Percentiles rank a stretch among this genome's conserved stretches.
These are phyloP conservation scores for Sebastiscus albofasciatus DNA, from an alignment of 2,797 vertebrate species.

Conservation along the genomic window DNA sequence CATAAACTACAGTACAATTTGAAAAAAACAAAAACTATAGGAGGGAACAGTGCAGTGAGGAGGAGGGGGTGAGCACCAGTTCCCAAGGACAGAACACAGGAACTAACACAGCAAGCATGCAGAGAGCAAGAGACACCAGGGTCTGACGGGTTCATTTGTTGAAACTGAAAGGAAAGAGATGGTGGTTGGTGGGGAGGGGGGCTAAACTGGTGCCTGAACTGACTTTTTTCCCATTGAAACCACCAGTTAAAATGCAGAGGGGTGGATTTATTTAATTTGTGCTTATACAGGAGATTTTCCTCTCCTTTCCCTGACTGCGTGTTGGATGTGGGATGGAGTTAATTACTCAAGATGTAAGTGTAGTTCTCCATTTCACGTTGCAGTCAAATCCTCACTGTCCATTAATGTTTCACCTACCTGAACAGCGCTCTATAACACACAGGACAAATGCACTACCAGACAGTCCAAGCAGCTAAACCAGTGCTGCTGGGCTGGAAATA, in stretches of 20 bases:
- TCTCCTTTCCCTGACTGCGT: background rate
- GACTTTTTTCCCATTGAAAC: background rate
- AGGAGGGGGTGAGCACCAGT: constrained; percentile 14
- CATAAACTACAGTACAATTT: constrained; percentile 80
- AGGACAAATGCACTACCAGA: background rate
- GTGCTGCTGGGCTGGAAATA: background rate
- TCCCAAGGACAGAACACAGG: constrained; percentile 75
- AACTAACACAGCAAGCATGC: constrained; percentile 86
- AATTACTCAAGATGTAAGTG: background rate
- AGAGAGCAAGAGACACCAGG: constrained; percentile 69
- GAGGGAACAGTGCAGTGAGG: constrained; percentile 58
- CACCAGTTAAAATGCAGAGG: background rate
- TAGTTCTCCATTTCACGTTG: background rate
- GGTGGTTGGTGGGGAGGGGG: no score
- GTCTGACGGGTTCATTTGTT: constrained; percentile 29
- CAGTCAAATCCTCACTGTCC: background rate
- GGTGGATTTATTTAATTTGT: constrained; percentile 27
- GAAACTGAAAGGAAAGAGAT: background rate
- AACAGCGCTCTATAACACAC: background rate
- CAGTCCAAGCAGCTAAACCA: background rate
- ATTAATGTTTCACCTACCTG: background rate
- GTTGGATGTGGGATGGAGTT: background rate
- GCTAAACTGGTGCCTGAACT: background rate
- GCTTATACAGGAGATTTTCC: constrained; percentile 23
- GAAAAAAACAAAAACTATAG: constrained; percentile 61